These are phyloP conservation scores for Bilobella aurantiaca DNA, from an alignment of 1,140 invertebrate genomes.

Conservation along the genomic window DNA sequence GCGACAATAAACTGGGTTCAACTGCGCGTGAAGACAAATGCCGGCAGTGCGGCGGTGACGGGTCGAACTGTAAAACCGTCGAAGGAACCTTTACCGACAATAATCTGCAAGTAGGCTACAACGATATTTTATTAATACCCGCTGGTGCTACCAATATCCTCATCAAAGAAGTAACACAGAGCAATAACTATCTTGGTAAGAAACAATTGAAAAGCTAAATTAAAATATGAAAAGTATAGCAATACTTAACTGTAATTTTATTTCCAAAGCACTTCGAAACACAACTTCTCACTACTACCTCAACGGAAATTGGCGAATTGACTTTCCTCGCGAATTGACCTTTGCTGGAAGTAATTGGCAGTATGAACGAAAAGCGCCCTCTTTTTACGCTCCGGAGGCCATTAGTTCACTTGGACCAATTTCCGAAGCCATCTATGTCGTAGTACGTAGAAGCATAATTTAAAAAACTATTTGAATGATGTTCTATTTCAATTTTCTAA, in stretches of 20 bases:
- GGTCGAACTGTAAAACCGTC: constrained; percentile 72
- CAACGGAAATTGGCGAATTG: constrained; percentile 88
- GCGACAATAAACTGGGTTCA: constrained; percentile 89
- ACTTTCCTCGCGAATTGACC: constrained; percentile 64
- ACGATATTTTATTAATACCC: constrained; percentile 84
- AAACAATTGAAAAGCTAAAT: no score
- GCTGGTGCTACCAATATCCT: constrained; percentile 85
- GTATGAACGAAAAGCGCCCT: constrained; percentile 69
- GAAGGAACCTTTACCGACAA: constrained; percentile 62
- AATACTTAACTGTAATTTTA: constrained; percentile 9
- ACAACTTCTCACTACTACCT: constrained; percentile 71
- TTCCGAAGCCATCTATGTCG: constrained; percentile 72
- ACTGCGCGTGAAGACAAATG: constrained; percentile 78
- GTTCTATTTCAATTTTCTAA: no score
- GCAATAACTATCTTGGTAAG: constrained; percentile 93
- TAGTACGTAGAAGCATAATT: no score
- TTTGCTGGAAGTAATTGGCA: constrained; percentile 76
- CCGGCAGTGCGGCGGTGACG: constrained; percentile 82
- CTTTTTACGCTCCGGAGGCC: constrained; percentile 68
- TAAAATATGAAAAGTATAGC: not conserved
- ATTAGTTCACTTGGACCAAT: constrained; percentile 74
- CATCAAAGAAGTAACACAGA: constrained; percentile 65
- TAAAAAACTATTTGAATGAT: no score
- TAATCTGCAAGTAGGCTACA: constrained; percentile 74
- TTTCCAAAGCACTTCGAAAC: constrained; percentile 64